Conservation (phyloP, 2,888 invertebrate genomes). For the Carterocephalus palaemon region DNA sequence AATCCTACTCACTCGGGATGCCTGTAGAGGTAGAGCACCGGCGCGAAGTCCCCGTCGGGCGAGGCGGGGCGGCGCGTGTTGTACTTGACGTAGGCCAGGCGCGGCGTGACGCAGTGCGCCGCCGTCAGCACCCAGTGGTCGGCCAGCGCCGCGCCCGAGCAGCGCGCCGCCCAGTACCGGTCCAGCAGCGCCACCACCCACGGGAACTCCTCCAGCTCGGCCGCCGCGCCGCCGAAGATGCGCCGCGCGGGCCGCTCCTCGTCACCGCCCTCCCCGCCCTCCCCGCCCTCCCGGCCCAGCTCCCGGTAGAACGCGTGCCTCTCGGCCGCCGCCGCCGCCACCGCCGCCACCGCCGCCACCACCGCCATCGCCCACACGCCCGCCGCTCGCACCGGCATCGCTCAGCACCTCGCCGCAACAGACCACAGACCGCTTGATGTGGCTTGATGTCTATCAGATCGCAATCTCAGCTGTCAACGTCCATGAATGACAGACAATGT, state of each 20-base stretch:
- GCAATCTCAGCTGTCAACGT: no score
- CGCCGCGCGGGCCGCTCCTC: constrained; percentile 42
- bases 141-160: constrained; percentile 53
- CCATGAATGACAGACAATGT: no score
- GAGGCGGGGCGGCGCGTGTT: constrained; percentile 44
- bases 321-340: constrained; percentile 5
- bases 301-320: constrained; percentile 44
- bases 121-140: constrained; percentile 64
- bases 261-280: constrained; percentile 20
- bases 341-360: not conserved
- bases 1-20: constrained; percentile 50
- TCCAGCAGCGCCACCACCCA: constrained; percentile 54
- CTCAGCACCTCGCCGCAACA: not conserved
- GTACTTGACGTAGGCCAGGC: constrained; percentile 55
- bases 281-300: constrained; percentile 27
- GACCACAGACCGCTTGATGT: no score
- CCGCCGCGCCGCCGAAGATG: constrained; percentile 54
- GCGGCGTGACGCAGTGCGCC: constrained; percentile 58
- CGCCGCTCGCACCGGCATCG: not conserved
- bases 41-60: constrained; percentile 40
- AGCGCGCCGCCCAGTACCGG: constrained; percentile 51
- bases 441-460: no score
- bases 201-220: constrained; percentile 40
- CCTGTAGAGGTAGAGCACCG: constrained; percentile 51
- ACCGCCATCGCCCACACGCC: not conserved